phyloP scores from a whole-genome alignment of 92 coral and sea anemone species.

The Epizoanthus stellaris region DNA sequence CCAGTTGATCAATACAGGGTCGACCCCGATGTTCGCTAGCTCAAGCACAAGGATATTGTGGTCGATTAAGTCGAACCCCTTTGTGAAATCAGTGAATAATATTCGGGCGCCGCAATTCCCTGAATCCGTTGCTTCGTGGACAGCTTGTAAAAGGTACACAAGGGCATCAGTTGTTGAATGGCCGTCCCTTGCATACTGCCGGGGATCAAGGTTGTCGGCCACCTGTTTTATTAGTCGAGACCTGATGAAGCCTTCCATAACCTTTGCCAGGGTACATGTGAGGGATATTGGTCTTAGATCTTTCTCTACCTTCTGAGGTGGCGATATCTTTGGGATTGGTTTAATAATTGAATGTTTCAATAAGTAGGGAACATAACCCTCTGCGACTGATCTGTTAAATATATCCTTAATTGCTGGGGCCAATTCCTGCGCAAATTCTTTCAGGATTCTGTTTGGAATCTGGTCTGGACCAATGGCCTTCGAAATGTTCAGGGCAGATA shows the following conservation, averaged over 20 bases:
- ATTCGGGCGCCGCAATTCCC: constrained; percentile 48
- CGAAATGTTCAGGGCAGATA: background rate
- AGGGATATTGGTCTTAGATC: constrained; percentile 54
- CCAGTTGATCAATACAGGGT: constrained; percentile 39
- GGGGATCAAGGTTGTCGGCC: constrained; percentile 30
- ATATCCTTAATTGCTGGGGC: constrained; percentile 27
- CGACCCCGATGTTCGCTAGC: constrained; percentile 8
- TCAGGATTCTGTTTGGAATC: constrained; percentile 11
- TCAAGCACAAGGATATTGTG: constrained; percentile 26
- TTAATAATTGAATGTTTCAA: constrained; percentile 40
- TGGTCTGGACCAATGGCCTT: background rate
- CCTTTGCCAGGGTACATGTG: constrained; percentile 47
- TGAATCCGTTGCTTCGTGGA: constrained; percentile 12
- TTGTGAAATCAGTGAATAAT: constrained; percentile 34
- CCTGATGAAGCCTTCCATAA: constrained; percentile 43
- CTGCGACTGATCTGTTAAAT: constrained; percentile 20
- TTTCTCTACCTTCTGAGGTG: constrained; percentile 36
- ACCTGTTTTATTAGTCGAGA: constrained; percentile 24
- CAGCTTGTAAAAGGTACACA: constrained; percentile 18
- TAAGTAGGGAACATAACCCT: constrained; percentile 27
- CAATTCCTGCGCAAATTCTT: constrained; percentile 43
- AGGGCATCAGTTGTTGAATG: constrained; percentile 26
- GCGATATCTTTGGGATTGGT: constrained; percentile 57
- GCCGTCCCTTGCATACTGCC: constrained; percentile 29
- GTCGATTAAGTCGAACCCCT: constrained; percentile 52